Evolutionary conservation across 30 jellyfish, hydroid and myxozoan genomes (phyloP), one percentile per base, ranked within the genome.

Genomic region (Hydra vulgaris): DNA sequence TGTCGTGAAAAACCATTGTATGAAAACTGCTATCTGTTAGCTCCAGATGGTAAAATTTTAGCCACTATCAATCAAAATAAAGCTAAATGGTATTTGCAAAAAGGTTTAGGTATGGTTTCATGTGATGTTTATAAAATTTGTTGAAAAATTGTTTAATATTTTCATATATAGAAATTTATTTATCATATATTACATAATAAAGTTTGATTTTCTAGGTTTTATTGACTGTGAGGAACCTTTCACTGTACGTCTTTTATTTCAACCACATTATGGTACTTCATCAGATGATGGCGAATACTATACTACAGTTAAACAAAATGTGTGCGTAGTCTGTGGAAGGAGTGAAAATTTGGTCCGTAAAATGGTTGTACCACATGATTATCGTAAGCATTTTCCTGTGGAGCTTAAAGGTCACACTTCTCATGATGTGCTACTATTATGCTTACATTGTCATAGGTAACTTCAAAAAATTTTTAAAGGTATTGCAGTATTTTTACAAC

Each of bases 341-440:
- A 85, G 26, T 17, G 97, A 91, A 25, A 80, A 76, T 27, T 91
- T 86, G 53, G 92, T 83, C 56, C 90, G 89, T 40, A 91, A 91
- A 82, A 86, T 82, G 95, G 79, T 91, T 16, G 95, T 91, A 20
- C 97, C 97, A 23, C 97, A 91, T 75, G 97, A 91, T 71, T 91
- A 91, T 78, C 88, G 95, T 17, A 90, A 94, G 21, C 87, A 91
- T 55, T 91, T 91, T 72, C 97, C 97, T 17, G 26, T 87, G 17
- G 18, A 81, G 23, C 70, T 91, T 27, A 91, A 91, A 78, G 97
- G 87, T 75, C 96, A 85, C 70, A 21, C 87, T 61, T 91, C 97
- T 52, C 97, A 91, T 71, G 97, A 91, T 71, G 95, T 86, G 0
- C 87, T 84, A 40, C 74, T 91, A 68, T 77, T 91, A 52, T 91